Conservation (phyloP, 1,140 invertebrate genomes). For the Pseudomyrmex flavicornis region DNA sequence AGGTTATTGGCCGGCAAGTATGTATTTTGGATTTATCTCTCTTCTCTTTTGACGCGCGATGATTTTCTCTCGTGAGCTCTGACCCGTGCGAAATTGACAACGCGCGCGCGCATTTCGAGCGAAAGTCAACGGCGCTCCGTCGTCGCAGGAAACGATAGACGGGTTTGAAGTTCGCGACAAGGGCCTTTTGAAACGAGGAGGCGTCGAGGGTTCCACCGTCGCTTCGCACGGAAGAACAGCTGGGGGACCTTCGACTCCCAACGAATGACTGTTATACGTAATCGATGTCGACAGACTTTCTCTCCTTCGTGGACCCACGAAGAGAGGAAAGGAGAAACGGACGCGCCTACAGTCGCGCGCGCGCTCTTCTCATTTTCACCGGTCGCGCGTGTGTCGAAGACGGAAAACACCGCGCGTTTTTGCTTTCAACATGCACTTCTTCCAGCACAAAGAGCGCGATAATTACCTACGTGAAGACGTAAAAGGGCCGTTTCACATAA, state of each 20-base stretch:
- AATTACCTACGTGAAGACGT: slow-evolving; percentile 1
- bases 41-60: no score
- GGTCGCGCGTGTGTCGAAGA: background rate
- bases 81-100: background rate
- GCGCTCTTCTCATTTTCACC: slow-evolving; percentile 51
- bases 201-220: slow-evolving; percentile 67
- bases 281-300: slow-evolving; percentile 78
- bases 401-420: slow-evolving; percentile 24
- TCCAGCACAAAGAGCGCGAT: slow-evolving; percentile 1
- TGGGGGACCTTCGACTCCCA: slow-evolving; percentile 74
- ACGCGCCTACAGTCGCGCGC: slow-evolving; percentile 21
- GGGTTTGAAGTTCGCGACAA: background rate
- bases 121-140: background rate
- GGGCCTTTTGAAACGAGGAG: slow-evolving; percentile 40
- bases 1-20: slow-evolving; percentile 56
- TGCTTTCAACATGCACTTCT: slow-evolving; percentile 19
- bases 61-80: background rate
- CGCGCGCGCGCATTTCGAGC: background rate
- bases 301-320: slow-evolving; percentile 62
- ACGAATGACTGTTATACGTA: slow-evolving; percentile 70
- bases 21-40: slow-evolving; percentile 52
- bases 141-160: background rate
- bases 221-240: slow-evolving; percentile 70
- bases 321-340: slow-evolving; percentile 29
- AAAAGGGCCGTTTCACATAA: background rate